Evolutionary conservation across 2,797 vertebrate species (phyloP).

Genomic region (Leontopithecus rosalia): DNA sequence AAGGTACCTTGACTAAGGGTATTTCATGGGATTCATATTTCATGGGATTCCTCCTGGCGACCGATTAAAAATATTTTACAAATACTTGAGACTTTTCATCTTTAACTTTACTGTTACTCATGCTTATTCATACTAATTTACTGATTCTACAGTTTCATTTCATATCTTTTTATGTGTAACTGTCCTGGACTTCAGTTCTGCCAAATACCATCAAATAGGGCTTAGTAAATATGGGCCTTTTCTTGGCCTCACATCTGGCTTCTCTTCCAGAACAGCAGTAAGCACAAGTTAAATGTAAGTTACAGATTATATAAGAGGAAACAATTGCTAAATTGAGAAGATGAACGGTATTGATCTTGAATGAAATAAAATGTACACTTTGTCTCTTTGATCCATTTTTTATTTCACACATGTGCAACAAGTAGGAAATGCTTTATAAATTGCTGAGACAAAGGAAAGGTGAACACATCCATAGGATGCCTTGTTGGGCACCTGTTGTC

Average conservation of each 20-base stretch:
- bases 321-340: neutral
- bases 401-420: neutral
- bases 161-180: neutral
- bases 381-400: neutral
- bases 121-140: neutral
- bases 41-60: constrained; percentile 45
- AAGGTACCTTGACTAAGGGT: neutral
- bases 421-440: neutral
- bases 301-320: neutral
- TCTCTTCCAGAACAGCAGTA: neutral
- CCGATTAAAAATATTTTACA: constrained; percentile 65
- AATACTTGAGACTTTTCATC: constrained; percentile 60
- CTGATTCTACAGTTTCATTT: constrained; percentile 55
- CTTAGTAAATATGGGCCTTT: neutral
- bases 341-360: neutral
- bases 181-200: neutral
- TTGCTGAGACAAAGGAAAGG: neutral
- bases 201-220: neutral
- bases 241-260: neutral
- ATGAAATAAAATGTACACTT: neutral
- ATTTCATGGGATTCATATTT: constrained; percentile 42
- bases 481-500: accelerated
- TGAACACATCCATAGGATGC: neutral
- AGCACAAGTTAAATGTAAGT: neutral
- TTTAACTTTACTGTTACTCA: constrained; percentile 33